Percentiles rank a stretch among this genome's conserved stretches.
Conservation (phyloP, 2,797 vertebrate genomes). For the Aulostomus chinensis region DNA sequence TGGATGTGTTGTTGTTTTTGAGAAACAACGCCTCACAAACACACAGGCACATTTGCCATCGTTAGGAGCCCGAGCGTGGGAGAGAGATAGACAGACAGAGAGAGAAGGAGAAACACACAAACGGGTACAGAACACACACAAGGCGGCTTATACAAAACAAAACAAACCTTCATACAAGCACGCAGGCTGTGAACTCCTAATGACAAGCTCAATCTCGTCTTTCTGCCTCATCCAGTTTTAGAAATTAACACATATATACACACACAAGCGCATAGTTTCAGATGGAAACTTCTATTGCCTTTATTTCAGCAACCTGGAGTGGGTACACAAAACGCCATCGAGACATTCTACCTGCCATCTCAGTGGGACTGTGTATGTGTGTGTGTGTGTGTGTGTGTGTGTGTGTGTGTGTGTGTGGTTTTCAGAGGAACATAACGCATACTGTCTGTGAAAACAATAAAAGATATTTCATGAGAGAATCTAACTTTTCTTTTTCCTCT, state of each 20-base stretch:
- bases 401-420: slow-evolving; percentile 28
- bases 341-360: slow-evolving; percentile 61
- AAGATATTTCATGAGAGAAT: slow-evolving; percentile 69
- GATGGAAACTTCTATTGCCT: slow-evolving; percentile 67
- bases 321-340: slow-evolving; percentile 69
- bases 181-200: slow-evolving; percentile 72
- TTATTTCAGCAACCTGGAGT: slow-evolving; percentile 63
- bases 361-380: slow-evolving; percentile 15
- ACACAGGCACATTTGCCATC: slow-evolving; percentile 74
- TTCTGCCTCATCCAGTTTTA: slow-evolving; percentile 82
- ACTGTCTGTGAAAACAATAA: slow-evolving; percentile 74
- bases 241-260: slow-evolving; percentile 73
- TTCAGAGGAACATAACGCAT: slow-evolving; percentile 65
- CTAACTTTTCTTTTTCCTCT: slow-evolving; percentile 67
- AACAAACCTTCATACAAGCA: slow-evolving; percentile 75
- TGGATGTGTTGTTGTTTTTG: slow-evolving; percentile 78
- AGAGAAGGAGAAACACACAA: slow-evolving; percentile 24
- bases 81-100: slow-evolving; percentile 51
- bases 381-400: slow-evolving; percentile 17
- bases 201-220: slow-evolving; percentile 78
- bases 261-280: slow-evolving; percentile 43
- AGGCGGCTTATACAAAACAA: slow-evolving; percentile 71
- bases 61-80: slow-evolving; percentile 78
- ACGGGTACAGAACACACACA: slow-evolving; percentile 41
- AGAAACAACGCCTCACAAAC: slow-evolving; percentile 74